phyloP scores from a whole-genome alignment of 2,888 invertebrate genomes.

The Coecobrya sp. region DNA sequence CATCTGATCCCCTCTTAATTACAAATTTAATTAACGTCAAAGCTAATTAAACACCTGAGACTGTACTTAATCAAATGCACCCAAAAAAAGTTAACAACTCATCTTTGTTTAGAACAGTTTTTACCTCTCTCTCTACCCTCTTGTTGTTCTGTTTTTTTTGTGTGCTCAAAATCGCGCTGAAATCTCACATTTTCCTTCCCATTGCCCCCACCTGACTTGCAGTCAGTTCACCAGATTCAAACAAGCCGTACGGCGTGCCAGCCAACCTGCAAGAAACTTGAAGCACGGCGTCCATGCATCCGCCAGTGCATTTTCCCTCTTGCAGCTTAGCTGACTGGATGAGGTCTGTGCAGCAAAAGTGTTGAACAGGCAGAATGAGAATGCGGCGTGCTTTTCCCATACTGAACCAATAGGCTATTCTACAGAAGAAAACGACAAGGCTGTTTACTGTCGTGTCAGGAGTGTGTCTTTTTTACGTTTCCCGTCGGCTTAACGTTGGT shows the following conservation, averaged over 20 bases:
- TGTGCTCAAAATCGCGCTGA: constrained; percentile 56
- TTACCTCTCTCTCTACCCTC: background rate
- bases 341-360: constrained; percentile 9
- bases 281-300: background rate
- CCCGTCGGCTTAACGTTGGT: constrained; percentile 62
- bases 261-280: constrained; percentile 31
- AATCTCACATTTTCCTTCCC: constrained; percentile 71
- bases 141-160: no score
- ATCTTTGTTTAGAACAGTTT: background rate
- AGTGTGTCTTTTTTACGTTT: background rate
- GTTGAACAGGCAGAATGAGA: background rate
- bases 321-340: background rate
- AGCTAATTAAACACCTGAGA: no score
- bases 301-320: background rate
- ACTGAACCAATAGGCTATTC: constrained; percentile 23
- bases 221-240: constrained; percentile 40
- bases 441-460: background rate
- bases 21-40: no score
- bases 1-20: no score
- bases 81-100: no score
- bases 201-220: constrained; percentile 53
- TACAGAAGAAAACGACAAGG: constrained; percentile 4
- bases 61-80: no score
- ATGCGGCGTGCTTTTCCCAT: constrained; percentile 78
- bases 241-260: background rate